Conservation (phyloP, 2,113 vertebrate species). For the Neodon shergylaensis region DNA sequence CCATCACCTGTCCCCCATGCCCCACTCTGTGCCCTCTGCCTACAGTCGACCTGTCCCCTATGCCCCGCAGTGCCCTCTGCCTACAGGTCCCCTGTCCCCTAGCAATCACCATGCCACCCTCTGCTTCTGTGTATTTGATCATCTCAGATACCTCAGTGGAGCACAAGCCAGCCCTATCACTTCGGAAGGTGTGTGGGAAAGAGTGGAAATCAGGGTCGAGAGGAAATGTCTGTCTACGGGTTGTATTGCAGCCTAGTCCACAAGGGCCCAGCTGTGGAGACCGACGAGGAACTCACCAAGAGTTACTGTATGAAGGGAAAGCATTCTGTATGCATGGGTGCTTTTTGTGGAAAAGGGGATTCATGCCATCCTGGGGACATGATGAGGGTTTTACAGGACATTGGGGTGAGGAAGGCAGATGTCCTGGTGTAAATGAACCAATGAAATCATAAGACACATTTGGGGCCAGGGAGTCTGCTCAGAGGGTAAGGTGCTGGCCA, state of each 20-base stretch:
- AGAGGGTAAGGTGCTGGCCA: not conserved
- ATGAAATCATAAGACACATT: not conserved
- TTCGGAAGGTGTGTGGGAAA: not conserved
- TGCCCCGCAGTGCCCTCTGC: too few species aligned
- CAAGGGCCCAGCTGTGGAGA: not conserved
- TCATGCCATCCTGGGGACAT: too few species aligned
- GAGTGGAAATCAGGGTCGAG: not conserved
- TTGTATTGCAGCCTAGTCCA: not conserved
- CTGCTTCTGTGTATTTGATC: not conserved
- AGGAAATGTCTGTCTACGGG: fast-evolving
- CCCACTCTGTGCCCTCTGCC: too few species aligned
- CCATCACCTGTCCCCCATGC: too few species aligned
- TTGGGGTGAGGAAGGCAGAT: not conserved
- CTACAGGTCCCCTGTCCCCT: not conserved
- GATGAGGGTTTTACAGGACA: not conserved
- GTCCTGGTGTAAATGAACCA: not conserved
- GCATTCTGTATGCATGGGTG: fast-evolving
- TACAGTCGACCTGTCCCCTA: not conserved
- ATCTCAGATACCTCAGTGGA: not conserved
- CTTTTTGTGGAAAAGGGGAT: not conserved
- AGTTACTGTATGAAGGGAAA: too few species aligned
- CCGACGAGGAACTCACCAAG: not conserved
- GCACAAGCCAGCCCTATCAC: not conserved
- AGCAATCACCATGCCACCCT: not conserved
- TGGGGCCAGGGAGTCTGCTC: not conserved